Conservation (phyloP, 2,888 invertebrate species). For the Polylopha cassiicola region DNA sequence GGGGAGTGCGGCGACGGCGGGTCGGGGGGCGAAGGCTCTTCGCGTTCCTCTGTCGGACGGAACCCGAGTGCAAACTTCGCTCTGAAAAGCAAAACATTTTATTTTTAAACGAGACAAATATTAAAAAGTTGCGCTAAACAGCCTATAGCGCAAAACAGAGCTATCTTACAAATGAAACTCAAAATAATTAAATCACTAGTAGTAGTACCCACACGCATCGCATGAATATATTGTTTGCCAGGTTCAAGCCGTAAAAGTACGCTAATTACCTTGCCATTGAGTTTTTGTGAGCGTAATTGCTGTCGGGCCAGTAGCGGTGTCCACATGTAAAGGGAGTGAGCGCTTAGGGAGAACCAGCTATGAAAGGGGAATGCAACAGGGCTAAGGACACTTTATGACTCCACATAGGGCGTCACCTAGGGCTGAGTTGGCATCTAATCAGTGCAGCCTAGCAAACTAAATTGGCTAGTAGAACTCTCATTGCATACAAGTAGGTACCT, state of each 20-base stretch:
- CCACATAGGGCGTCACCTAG: conserved; percentile 9
- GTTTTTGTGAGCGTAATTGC: conserved; percentile 20
- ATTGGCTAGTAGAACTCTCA: too few species aligned
- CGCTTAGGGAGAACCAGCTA: conserved; percentile 13
- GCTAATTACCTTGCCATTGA: conserved; percentile 19
- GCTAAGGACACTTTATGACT: conserved; percentile 18
- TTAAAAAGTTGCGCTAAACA: too few species aligned
- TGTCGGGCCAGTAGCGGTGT: conserved; percentile 18
- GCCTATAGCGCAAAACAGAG: too few species aligned
- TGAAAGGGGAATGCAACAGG: conserved; percentile 20
- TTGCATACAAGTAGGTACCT: too few species aligned
- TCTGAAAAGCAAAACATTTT: conserved; percentile 61
- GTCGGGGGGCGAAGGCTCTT: conserved; percentile 74
- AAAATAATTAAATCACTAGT: too few species aligned
- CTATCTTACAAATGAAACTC: too few species aligned
- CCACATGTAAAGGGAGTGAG: conserved; percentile 13
- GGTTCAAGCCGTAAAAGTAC: conserved; percentile 13
- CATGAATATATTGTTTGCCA: conserved; percentile 8
- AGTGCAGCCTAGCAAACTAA: conserved; percentile 4
- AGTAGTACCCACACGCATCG: conserved; percentile 12
- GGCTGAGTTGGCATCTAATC: conserved; percentile 13
- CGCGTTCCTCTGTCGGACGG: conserved; percentile 79
- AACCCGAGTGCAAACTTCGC: conserved; percentile 85
- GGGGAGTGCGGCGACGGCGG: conserved; percentile 72
- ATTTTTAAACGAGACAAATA: conserved; percentile 16